These are phyloP conservation scores for Lacanobia wlatinum DNA, from an alignment of 2,888 invertebrate genomes.

Conservation along the genomic window DNA sequence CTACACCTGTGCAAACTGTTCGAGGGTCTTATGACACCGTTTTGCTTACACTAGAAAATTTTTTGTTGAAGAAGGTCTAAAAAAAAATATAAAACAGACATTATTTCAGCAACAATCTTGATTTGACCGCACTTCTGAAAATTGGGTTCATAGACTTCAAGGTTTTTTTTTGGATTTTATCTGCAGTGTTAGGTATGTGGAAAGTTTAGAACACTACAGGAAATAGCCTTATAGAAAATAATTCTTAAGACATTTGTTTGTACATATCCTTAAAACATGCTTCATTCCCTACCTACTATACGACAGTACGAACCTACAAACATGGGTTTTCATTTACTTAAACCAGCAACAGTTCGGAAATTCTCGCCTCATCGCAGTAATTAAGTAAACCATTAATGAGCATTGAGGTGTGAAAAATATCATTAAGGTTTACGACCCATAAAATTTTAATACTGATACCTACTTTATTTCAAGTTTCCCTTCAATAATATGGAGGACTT, in stretches of 20 bases:
- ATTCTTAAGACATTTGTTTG: no score
- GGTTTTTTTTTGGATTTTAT: not conserved
- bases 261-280: not conserved
- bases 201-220: not conserved
- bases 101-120: not conserved
- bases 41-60: not conserved
- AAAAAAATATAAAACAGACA: not conserved
- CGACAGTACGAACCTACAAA: not conserved
- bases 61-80: not conserved
- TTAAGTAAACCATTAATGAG: constrained; percentile 35
- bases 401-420: constrained; percentile 30
- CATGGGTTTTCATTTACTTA: not conserved
- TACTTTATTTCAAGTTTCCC: not conserved
- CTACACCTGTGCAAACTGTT: constrained; percentile 31
- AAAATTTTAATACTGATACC: constrained; percentile 12
- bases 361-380: not conserved
- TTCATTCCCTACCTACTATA: not conserved
- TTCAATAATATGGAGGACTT: not conserved
- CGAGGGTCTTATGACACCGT: constrained; percentile 13
- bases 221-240: not conserved
- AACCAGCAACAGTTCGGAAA: not conserved
- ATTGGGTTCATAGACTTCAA: not conserved
- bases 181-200: no score
- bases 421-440: constrained; percentile 27
- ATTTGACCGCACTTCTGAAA: not conserved